Percentiles rank a stretch among this genome's conserved stretches.
Conservation (phyloP, 2,888 invertebrate genomes). For the Lepidonotus clava region DNA sequence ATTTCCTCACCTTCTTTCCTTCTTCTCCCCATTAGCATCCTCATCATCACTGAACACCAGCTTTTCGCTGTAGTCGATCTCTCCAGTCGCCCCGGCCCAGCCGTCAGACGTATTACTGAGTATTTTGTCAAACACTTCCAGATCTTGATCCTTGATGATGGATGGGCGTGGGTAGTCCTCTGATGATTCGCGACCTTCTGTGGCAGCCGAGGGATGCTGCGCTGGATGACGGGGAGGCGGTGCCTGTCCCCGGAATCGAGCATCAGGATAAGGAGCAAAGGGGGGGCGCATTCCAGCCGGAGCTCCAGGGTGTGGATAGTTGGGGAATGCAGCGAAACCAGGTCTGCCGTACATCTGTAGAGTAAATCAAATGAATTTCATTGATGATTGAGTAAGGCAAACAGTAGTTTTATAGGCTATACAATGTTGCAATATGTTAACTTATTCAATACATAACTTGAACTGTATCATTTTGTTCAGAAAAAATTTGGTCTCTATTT, state of each 20-base stretch:
- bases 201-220: slow-evolving; percentile 64
- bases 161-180: slow-evolving; percentile 81
- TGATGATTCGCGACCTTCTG: slow-evolving; percentile 59
- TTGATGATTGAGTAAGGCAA: background rate
- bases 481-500: too few species aligned
- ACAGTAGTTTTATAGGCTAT: background rate
- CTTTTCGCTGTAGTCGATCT: slow-evolving; percentile 96
- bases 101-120: slow-evolving; percentile 85
- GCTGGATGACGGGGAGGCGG: slow-evolving; percentile 70
- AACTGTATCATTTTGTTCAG: too few species aligned
- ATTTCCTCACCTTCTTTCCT: slow-evolving; percentile 37
- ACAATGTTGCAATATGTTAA: too few species aligned
- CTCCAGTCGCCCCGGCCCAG: slow-evolving; percentile 93
- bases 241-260: slow-evolving; percentile 69
- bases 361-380: slow-evolving; percentile 48
- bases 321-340: slow-evolving; percentile 78
- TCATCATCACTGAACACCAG: slow-evolving; percentile 97
- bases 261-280: slow-evolving; percentile 73
- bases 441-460: too few species aligned
- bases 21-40: slow-evolving; percentile 72
- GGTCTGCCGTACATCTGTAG: slow-evolving; percentile 79
- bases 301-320: slow-evolving; percentile 73
- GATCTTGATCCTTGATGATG: slow-evolving; percentile 95
- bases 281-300: slow-evolving; percentile 73
- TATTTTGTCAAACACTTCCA: slow-evolving; percentile 94